These are phyloP conservation scores for Malachius bipustulatus DNA, from an alignment of 2,888 invertebrate species.

Conservation along the genomic window DNA sequence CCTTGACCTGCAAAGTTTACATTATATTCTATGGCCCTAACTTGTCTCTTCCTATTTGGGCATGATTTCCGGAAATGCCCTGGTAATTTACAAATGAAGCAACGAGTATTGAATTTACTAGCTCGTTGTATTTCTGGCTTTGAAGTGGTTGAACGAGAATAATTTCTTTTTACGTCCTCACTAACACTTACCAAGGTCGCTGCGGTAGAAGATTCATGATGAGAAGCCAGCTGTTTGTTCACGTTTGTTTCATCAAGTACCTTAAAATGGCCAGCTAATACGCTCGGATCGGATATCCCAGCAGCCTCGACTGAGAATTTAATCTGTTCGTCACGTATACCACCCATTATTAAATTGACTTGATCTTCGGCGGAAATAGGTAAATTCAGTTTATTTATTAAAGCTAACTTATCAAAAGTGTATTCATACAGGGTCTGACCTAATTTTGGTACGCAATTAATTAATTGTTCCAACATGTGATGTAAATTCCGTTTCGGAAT, in stretches of 20 bases:
- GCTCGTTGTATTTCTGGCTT: too few relatives aligned
- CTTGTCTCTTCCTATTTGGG: too few relatives aligned
- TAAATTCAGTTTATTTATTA: background rate
- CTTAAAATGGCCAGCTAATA: background rate
- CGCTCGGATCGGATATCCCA: background rate
- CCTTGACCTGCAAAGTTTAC: too few relatives aligned
- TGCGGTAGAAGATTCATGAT: too few relatives aligned
- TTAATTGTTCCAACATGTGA: background rate
- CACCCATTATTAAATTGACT: conserved; percentile 2
- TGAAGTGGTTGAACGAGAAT: too few relatives aligned
- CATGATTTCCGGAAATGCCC: too few relatives aligned
- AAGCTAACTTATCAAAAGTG: background rate
- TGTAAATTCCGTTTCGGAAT: background rate
- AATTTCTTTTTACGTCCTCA: too few relatives aligned
- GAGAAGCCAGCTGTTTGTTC: too few relatives aligned
- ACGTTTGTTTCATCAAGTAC: background rate
- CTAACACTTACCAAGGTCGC: too few relatives aligned
- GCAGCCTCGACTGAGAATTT: background rate
- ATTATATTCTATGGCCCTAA: too few relatives aligned
- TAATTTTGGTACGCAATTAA: background rate
- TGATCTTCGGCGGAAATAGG: background rate
- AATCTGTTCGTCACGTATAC: background rate
- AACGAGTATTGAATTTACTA: too few relatives aligned
- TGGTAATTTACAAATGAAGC: too few relatives aligned
- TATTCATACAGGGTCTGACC: conserved; percentile 1